A percentile compares a stretch with the other conserved stretches of the same genome.
These are phyloP conservation scores for Puffinus mauretanicus DNA, from an alignment of 2,113 vertebrate species.

Conservation along the genomic window DNA sequence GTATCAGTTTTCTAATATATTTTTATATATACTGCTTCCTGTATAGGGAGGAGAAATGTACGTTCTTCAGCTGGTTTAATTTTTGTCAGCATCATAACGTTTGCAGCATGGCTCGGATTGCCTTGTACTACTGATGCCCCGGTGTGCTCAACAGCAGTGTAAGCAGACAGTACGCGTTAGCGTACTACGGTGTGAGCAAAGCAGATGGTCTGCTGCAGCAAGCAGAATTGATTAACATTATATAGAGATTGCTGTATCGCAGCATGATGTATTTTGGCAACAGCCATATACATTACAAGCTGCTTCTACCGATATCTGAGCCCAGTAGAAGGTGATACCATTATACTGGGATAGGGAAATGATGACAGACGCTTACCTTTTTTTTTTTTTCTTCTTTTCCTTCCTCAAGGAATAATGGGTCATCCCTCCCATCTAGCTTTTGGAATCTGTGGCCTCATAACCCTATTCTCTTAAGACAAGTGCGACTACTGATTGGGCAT, in stretches of 20 bases:
- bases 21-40: not conserved
- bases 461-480: not conserved
- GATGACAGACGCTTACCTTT: not conserved
- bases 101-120: not conserved
- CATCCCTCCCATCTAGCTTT: not conserved
- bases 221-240: not conserved
- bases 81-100: not conserved
- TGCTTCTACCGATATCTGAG: not conserved
- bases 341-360: not conserved
- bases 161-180: not conserved
- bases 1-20: not conserved
- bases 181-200: not conserved
- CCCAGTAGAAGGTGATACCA: not conserved
- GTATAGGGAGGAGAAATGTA: not conserved
- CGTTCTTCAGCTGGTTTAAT: not conserved
- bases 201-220: slow-evolving; percentile 32
- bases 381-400: not conserved
- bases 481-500: not conserved
- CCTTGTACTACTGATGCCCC: not conserved
- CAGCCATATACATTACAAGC: accelerated
- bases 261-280: not conserved
- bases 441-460: not conserved
- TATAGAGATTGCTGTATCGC: not conserved
- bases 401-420: not conserved
- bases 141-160: not conserved